Base-by-base conservation (phyloP, 2,113 vertebrate species). In the Rhinoderma darwinii region DNA sequence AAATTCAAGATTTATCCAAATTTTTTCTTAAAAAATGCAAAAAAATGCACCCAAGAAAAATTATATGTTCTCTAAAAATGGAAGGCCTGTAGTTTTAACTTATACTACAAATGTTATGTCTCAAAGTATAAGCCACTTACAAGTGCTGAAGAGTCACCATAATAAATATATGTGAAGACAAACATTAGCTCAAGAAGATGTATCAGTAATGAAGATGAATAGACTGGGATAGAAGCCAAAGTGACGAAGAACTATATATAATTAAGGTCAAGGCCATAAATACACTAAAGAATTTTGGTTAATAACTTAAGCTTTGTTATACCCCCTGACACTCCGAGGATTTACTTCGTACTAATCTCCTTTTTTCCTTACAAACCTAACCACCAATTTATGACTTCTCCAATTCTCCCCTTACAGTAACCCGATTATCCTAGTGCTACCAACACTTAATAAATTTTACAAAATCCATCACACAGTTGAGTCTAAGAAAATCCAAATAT, bases 401-500 rank as follows among this genome's bases (percentile, higher is more conserved):
- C 12, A 25, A 51, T 44, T 81, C 76, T 73, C 66, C 32, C 32
- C 80, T 25, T 73, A 86, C 74, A 56, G 30, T 20, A 6, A 59
- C 47, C 54, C 30, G 10, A 61, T 54, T 80, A 47, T 61, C 11
- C 85, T 47, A 74, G 54, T 56, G 85, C 63, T 61, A 59, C 68
- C 61, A 82, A 82, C 85, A 87, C 85, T 82, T 82, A 51, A 87
- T 82, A 82, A 47, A 74, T 87, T 74, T 75, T 35, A 2, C 18
- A 43, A 73, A 82, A 82, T 61, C 78, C 68, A 27, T 72, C 68
- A 27, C 22, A 56, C 50, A n/a, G 51, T 82, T 87, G 50, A 82
- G 77, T 82, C 77, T 70, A 27, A 18, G 39, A 47, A 73, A 87
- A 81, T 75, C 77, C 50, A 87, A 87, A 87, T 87, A 87, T 87